These are phyloP conservation scores for Crocallis elinguaria DNA, from an alignment of 2,888 invertebrate genomes.

Conservation along the genomic window DNA sequence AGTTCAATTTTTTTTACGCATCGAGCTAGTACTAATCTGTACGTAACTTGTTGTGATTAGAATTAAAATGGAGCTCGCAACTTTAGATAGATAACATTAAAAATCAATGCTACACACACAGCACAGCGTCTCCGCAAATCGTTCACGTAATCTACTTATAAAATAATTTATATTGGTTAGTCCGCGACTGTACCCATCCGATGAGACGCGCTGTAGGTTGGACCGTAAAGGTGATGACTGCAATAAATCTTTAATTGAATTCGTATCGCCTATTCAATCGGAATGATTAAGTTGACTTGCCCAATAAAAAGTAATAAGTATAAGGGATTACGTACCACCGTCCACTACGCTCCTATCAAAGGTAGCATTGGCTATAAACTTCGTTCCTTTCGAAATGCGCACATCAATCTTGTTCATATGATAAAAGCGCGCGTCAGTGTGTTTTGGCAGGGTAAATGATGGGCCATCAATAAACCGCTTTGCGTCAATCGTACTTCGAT, in stretches of 20 bases:
- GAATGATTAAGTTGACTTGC: slow-evolving; percentile 53
- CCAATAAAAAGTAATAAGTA: slow-evolving; percentile 47
- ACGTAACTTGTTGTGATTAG: neutral
- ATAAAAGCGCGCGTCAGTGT: slow-evolving; percentile 49
- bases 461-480: slow-evolving; percentile 50
- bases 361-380: slow-evolving; percentile 17
- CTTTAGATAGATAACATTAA: neutral
- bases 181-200: slow-evolving; percentile 39
- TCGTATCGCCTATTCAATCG: slow-evolving; percentile 62
- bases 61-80: slow-evolving; percentile 9
- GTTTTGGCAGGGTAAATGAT: slow-evolving; percentile 56
- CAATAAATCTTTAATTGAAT: slow-evolving; percentile 75
- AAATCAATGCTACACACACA: neutral
- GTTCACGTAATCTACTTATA: slow-evolving; percentile 7
- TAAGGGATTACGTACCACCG: slow-evolving; percentile 21
- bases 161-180: slow-evolving; percentile 27
- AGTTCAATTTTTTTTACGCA: too few species aligned
- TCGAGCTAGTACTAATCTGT: too few species aligned
- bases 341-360: slow-evolving; percentile 17
- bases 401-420: slow-evolving; percentile 50
- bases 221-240: slow-evolving; percentile 50
- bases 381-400: slow-evolving; percentile 32
- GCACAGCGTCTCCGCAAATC: slow-evolving; percentile 6
- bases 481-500: slow-evolving; percentile 48
- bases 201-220: slow-evolving; percentile 35